Percentiles rank a stretch among this genome's conserved stretches.
Evolutionary conservation across 2,888 invertebrate species (phyloP).

Genomic region (Brachyptera putata): DNA sequence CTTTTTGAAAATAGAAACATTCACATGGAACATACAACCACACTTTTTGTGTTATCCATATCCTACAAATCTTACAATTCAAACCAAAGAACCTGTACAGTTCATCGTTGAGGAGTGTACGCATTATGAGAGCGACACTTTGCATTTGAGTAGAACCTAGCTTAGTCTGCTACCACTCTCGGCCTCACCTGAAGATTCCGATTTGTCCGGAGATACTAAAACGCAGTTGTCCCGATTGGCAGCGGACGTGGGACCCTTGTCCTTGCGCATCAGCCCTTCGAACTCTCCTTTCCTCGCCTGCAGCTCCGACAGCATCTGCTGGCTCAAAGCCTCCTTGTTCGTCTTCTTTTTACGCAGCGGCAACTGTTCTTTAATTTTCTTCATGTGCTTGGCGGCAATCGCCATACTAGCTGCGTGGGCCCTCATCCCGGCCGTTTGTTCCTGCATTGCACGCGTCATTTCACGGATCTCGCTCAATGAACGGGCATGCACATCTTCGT

Average conservation of each 20-base stretch:
- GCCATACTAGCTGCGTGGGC: neutral
- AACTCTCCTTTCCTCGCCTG: neutral
- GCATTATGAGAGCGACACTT: too few relatives aligned
- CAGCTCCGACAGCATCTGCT: neutral
- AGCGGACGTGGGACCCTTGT: neutral
- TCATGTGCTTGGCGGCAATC: neutral
- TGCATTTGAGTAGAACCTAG: too few relatives aligned
- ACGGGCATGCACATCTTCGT: too few relatives aligned
- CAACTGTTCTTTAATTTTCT: neutral
- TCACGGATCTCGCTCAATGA: neutral
- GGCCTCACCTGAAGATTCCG: neutral
- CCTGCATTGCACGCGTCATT: neutral
- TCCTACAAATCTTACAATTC: too few relatives aligned
- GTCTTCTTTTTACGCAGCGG: neutral
- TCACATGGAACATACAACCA: too few relatives aligned
- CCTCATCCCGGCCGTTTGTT: neutral
- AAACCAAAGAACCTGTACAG: too few relatives aligned
- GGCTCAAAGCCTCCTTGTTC: neutral
- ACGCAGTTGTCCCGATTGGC: constrained; percentile 1
- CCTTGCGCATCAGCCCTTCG: neutral
- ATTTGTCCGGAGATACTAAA: too few relatives aligned
- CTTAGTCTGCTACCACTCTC: too few relatives aligned
- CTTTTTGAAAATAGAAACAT: too few relatives aligned
- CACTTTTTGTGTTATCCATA: too few relatives aligned
- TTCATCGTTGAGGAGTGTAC: too few relatives aligned